Evolutionary conservation across 2,113 vertebrate species (phyloP), one percentile per base, ranked within the genome.

Genomic region (Butorides virescens): DNA sequence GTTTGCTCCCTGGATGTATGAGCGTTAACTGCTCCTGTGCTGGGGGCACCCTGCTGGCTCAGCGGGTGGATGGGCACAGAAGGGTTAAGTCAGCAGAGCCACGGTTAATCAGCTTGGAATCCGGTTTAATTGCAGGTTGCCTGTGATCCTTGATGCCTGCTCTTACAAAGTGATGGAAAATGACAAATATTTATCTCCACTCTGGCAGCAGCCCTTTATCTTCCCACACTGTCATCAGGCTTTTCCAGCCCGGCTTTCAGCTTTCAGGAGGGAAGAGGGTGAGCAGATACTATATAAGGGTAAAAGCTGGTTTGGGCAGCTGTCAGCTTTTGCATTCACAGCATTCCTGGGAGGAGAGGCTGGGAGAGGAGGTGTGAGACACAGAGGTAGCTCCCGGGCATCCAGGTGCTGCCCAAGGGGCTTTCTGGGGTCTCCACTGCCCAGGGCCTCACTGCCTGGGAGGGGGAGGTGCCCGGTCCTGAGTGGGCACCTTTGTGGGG

Each of bases 261-360:
- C 81, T 79, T 52, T 92, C 5, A 2, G 91, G 50, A 74, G 79
- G 46, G 61, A 47, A 70, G 79, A 76, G 82, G 7, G 58, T 46
- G 67, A 93, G 88, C 76, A 93, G 83, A 86, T 62, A 30, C 94
- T 92, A 29, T 76, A 79, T 72, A 88, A 91, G 94, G 94, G 79
- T 76, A 80, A 88, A 83, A 95, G 90, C 95, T 53, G 86, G 62
- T 95, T 76, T 73, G 94, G 88, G 92, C 95, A 90, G 92, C 88
- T 86, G 86, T 49, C 62, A 68, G 92, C 78, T 29, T 49, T 44
- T 61, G 90, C 86, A 90, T 89, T 91, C 7, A 0, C 92, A 90
- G 90, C 93, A 94, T 91, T 96, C 93, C 94, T 84, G 86, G n/a
- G 58, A 90, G 76, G 50, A 89, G 79, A 93, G 72, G 76, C 65